Conservation (phyloP, 2,797 vertebrate species). For the Alosa sapidissima region DNA sequence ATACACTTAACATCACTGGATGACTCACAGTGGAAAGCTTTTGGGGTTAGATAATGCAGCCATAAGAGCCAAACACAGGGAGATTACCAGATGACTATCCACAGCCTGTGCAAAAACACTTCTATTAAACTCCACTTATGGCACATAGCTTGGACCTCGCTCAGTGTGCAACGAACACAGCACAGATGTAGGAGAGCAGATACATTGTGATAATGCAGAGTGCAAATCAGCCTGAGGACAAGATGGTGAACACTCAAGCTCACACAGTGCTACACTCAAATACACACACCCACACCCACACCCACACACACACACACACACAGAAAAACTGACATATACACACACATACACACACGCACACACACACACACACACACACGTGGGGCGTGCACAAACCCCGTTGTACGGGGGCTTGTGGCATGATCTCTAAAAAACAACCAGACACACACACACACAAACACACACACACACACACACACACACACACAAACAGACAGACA, state of each 20-base stretch:
- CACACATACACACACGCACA: not conserved
- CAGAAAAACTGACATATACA: not conserved
- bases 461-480: not conserved
- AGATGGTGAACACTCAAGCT: not conserved
- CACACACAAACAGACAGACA: not conserved
- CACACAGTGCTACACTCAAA: not conserved
- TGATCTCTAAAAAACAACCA: too few relatives aligned
- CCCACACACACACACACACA: not conserved
- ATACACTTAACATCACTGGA: not conserved
- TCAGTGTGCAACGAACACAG: not conserved
- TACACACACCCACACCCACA: not conserved
- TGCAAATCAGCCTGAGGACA: too few relatives aligned
- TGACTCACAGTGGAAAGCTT: not conserved
- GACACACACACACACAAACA: not conserved
- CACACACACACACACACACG: not conserved
- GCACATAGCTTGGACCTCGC: not conserved
- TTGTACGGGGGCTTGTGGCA: too few relatives aligned
- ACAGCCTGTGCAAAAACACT: not conserved
- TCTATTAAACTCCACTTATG: not conserved
- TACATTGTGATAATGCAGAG: not conserved
- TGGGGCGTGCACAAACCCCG: too few relatives aligned
- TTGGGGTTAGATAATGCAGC: not conserved
- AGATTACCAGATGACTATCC: not conserved
- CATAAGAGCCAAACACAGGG: not conserved
- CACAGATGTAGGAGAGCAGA: not conserved